These are phyloP conservation scores for Silurus asotus DNA, from an alignment of 2,113 vertebrate species.

Conservation along the genomic window DNA sequence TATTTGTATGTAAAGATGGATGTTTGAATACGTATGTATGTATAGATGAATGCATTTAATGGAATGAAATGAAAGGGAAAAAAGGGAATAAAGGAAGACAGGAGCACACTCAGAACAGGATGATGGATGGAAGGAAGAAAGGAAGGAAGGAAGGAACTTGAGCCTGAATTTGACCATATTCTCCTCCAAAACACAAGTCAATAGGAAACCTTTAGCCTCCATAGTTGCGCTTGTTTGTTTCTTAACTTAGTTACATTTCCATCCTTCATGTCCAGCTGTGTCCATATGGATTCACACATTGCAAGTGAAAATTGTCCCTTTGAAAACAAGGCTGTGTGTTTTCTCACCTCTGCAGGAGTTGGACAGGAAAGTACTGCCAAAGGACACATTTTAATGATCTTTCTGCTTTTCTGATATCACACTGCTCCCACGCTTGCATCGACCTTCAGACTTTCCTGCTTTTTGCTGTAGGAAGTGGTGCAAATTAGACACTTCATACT, in stretches of 20 bases:
- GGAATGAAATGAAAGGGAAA: no score
- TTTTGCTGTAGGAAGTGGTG: background rate
- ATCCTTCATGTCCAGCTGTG: background rate
- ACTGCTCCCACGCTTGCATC: slow-evolving; percentile 14
- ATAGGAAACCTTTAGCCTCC: background rate
- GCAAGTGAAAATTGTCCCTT: slow-evolving; percentile 59
- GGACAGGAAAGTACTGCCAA: slow-evolving; percentile 56
- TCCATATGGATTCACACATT: slow-evolving; percentile 56
- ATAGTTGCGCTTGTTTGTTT: background rate
- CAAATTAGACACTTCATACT: slow-evolving; percentile 9
- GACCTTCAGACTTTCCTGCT: slow-evolving; percentile 50
- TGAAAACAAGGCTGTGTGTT: slow-evolving; percentile 60
- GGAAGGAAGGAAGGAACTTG: no score
- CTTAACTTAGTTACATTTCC: background rate
- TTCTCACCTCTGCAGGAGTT: slow-evolving; percentile 62
- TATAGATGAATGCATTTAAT: no score
- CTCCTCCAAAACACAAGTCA: background rate
- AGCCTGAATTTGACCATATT: background rate
- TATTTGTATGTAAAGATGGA: no score
- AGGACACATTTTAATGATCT: slow-evolving; percentile 53
- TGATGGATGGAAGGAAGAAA: no score
- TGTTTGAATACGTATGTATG: no score
- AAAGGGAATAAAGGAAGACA: no score
- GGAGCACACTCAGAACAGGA: no score
- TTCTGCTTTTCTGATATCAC: slow-evolving; percentile 33